Evolutionary conservation across 2,888 invertebrate genomes (phyloP).

Genomic region (Troilus luridus): DNA sequence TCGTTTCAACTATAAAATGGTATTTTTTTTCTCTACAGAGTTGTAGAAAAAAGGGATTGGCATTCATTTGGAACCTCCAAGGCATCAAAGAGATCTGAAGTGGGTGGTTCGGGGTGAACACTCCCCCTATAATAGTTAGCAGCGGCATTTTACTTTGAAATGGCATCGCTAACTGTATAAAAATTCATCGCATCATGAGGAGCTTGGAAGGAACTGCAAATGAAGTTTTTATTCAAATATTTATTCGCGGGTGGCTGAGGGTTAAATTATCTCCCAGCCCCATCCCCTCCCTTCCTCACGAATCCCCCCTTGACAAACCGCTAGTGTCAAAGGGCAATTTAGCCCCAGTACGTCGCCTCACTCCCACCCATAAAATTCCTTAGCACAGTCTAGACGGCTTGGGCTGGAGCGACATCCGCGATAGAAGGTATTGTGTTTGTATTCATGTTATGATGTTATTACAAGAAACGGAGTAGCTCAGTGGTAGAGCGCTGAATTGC

Average conservation of each 20-base stretch:
- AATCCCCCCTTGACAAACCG: not conserved
- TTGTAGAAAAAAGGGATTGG: not conserved
- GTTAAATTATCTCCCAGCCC: not conserved
- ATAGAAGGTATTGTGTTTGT: not conserved
- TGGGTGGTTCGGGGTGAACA: not conserved
- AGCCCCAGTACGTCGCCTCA: not conserved
- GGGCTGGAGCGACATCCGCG: not conserved
- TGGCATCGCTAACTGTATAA: slow-evolving; percentile 2
- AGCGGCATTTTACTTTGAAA: not conserved
- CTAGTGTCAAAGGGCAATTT: not conserved
- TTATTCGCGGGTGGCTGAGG: not conserved
- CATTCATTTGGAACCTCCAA: not conserved
- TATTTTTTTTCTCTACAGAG: too few relatives aligned
- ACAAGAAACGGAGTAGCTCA: too few relatives aligned
- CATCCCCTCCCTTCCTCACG: not conserved
- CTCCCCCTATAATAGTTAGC: not conserved
- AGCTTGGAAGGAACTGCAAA: not conserved
- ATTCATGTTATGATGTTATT: too few relatives aligned
- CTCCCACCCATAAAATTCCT: not conserved
- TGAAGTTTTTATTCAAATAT: slow-evolving; percentile 48
- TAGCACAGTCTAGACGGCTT: not conserved
- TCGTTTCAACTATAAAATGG: too few relatives aligned
- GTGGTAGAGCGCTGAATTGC: too few relatives aligned
- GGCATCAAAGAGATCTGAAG: not conserved
- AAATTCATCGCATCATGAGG: slow-evolving; percentile 20